Conservation (phyloP, 2,888 invertebrate genomes). For the Calameuta idolon region DNA sequence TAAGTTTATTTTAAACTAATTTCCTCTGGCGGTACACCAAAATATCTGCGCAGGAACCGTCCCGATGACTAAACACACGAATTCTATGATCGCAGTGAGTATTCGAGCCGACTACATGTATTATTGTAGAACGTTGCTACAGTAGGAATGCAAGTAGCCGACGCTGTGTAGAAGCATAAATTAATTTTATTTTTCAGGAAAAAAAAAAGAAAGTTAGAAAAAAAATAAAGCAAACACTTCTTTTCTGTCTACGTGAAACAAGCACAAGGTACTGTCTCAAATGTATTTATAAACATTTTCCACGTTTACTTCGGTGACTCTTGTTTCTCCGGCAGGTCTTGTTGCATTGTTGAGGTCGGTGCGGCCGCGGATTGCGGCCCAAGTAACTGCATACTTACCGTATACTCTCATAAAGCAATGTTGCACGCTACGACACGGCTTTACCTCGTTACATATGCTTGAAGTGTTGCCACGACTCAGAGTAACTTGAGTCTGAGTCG, state of each 20-base stretch:
- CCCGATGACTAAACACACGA: not conserved
- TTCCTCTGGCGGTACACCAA: not conserved
- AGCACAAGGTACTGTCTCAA: not conserved
- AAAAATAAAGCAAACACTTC: no score
- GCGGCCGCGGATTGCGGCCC: not conserved
- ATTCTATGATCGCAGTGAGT: not conserved
- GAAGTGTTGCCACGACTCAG: not conserved
- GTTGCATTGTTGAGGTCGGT: not conserved
- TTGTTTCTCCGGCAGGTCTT: not conserved
- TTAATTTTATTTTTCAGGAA: not conserved
- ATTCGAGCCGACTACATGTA: not conserved
- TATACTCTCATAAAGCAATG: not conserved
- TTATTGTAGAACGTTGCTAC: not conserved
- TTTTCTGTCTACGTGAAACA: not conserved
- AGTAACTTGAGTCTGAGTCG: not conserved
- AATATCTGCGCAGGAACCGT: not conserved
- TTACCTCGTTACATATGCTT: slow-evolving; percentile 3
- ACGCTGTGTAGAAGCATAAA: not conserved
- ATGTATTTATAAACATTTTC: not conserved
- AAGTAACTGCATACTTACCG: slow-evolving; percentile 1
- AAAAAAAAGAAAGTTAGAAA: no score
- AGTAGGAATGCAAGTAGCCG: not conserved
- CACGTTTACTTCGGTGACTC: not conserved
- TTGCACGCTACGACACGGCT: slow-evolving; percentile 1
- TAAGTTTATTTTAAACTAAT: not conserved